Conservation (phyloP, 2,113 vertebrate genomes). For the Lepisosteus oculatus region DNA sequence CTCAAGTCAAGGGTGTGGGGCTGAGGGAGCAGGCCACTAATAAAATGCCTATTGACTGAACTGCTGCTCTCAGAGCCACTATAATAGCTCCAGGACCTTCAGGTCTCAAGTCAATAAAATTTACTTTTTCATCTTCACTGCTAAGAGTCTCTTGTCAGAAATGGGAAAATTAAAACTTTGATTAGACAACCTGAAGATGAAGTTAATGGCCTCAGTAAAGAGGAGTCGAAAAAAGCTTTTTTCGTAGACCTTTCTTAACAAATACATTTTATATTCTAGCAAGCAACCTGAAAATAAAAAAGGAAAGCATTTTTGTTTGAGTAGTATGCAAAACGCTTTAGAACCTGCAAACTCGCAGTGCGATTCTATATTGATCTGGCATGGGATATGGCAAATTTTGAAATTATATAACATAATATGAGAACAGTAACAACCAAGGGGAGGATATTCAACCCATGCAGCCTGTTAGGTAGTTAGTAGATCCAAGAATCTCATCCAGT, state of each 20-base stretch:
- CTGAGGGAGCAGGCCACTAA: constrained; percentile 49
- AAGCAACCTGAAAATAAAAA: no score
- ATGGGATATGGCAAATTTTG: no score
- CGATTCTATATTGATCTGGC: no score
- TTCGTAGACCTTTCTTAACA: neutral
- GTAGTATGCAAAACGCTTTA: no score
- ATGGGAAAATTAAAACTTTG: constrained; percentile 59
- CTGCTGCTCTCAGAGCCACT: constrained; percentile 51
- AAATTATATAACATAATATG: no score
- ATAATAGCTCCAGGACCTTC: constrained; percentile 51
- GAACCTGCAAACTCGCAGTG: no score
- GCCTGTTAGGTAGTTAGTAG: no score
- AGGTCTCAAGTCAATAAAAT: constrained; percentile 55
- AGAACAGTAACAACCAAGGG: no score
- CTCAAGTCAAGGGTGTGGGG: constrained; percentile 16
- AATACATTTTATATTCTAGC: neutral
- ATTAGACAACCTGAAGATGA: constrained; percentile 52
- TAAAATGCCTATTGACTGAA: constrained; percentile 62
- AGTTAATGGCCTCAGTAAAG: constrained; percentile 24
- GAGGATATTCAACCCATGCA: no score
- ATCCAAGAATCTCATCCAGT: no score
- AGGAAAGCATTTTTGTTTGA: no score
- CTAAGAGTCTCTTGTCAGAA: constrained; percentile 56
- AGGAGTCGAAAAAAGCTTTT: neutral
- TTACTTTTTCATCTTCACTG: constrained; percentile 43